These are phyloP conservation scores for Halcyon chelicuti DNA, from an alignment of 2,797 vertebrate genomes.

Conservation along the genomic window DNA sequence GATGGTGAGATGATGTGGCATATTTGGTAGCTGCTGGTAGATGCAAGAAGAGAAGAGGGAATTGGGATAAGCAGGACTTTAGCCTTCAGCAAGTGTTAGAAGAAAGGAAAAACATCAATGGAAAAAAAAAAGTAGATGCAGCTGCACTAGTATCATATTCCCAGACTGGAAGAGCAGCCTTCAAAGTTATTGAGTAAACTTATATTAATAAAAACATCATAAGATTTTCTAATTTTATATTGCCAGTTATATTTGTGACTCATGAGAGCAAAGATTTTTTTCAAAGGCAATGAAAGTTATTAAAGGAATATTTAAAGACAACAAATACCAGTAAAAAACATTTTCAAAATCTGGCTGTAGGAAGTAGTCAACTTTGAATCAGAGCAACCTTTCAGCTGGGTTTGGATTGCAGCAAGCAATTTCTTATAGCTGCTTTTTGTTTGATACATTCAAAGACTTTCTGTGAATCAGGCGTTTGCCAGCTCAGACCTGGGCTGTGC, in stretches of 20 bases:
- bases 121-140: neutral
- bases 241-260: neutral
- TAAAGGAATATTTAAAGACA: conserved; percentile 3
- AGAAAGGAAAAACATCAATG: neutral
- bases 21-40: neutral
- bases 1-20: neutral
- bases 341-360: neutral
- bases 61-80: neutral
- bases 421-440: neutral
- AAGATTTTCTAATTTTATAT: neutral
- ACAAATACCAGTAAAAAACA: neutral
- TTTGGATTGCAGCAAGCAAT: neutral
- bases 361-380: neutral
- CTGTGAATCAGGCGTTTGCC: neutral
- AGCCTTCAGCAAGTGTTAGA: neutral
- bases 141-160: neutral
- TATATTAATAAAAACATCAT: neutral
- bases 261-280: neutral
- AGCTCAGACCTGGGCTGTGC: neutral
- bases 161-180: neutral
- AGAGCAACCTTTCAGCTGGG: neutral
- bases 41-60: neutral
- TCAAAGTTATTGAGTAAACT: neutral
- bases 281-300: neutral
- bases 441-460: neutral